These are phyloP conservation scores for Hemichromis elongatus DNA, from an alignment of 2,113 vertebrate genomes.

Conservation along the genomic window DNA sequence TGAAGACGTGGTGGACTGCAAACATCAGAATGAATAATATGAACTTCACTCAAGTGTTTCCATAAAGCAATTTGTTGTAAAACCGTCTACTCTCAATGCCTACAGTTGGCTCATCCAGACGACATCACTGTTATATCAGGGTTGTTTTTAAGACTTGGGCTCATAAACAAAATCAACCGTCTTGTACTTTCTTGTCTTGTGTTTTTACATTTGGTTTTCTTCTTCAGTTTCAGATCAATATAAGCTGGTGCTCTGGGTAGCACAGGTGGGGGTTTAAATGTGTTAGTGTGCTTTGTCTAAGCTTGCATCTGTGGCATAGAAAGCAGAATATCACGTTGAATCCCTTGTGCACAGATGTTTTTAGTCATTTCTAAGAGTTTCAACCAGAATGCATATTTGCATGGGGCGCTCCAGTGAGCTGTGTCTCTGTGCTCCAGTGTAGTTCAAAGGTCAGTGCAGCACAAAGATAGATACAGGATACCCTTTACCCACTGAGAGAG, in stretches of 20 bases:
- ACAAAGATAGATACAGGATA: not conserved
- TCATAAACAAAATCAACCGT: not conserved
- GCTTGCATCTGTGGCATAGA: not conserved
- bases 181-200: not conserved
- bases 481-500: not conserved
- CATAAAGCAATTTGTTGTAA: not conserved
- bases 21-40: not conserved
- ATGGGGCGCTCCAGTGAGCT: not conserved
- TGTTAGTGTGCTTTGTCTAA: not conserved
- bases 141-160: not conserved
- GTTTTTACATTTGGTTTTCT: not conserved
- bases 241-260: not conserved
- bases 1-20: not conserved
- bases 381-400: not conserved
- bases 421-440: not conserved
- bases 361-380: not conserved
- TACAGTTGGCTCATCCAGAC: not conserved
- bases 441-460: not conserved
- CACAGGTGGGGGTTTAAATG: not conserved
- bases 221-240: not conserved
- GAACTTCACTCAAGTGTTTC: not conserved
- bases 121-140: not conserved
- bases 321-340: not conserved
- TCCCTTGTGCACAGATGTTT: not conserved
- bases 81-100: not conserved